A percentile compares a stretch with the other conserved stretches of the same genome.
Conservation (phyloP, 2,797 vertebrate species). For the Rhadinocentrus ornatus region DNA sequence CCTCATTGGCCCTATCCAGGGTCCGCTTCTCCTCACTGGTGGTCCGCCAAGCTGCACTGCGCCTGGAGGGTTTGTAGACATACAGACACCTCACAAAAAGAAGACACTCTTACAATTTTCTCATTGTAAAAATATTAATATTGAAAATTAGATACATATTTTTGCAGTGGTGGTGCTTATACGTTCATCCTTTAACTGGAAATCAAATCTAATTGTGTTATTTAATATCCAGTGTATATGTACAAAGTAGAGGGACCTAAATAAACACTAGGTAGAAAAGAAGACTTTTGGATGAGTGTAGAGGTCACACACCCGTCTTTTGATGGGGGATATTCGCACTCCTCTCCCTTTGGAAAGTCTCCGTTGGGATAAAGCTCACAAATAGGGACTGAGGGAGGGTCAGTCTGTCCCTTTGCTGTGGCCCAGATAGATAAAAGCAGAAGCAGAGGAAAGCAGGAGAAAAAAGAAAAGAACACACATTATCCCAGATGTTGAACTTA, state of each 20-base stretch:
- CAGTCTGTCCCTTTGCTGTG: conserved; percentile 94
- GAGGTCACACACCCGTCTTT: conserved; percentile 93
- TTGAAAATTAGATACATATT: conserved; percentile 19
- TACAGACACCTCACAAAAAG: conserved; percentile 23
- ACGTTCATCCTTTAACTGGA: neutral
- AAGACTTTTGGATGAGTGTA: conserved; percentile 42
- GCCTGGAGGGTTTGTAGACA: conserved; percentile 74
- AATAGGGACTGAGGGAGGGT: conserved; percentile 97
- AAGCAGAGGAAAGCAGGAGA: conserved; percentile 44
- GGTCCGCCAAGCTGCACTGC: conserved; percentile 92
- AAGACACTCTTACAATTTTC: conserved; percentile 40
- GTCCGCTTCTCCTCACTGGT: conserved; percentile 95
- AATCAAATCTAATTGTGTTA: neutral
- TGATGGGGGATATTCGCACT: conserved; percentile 94
- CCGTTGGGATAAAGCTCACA: conserved; percentile 94
- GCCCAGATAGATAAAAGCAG: conserved; percentile 71
- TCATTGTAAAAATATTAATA: conserved; percentile 51
- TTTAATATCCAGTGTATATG: neutral
- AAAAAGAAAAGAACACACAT: conserved; percentile 45
- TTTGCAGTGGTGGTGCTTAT: conserved; percentile 2
- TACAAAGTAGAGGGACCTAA: conserved; percentile 31
- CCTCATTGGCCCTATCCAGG: conserved; percentile 94
- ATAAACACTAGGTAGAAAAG: conserved; percentile 35
- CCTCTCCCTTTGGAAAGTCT: conserved; percentile 94
- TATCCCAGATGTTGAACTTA: conserved; percentile 26